A percentile compares a stretch with the other conserved stretches of the same genome.
These are phyloP conservation scores for Saccopteryx bilineata DNA, from an alignment of 2,113 vertebrate species.

Conservation along the genomic window DNA sequence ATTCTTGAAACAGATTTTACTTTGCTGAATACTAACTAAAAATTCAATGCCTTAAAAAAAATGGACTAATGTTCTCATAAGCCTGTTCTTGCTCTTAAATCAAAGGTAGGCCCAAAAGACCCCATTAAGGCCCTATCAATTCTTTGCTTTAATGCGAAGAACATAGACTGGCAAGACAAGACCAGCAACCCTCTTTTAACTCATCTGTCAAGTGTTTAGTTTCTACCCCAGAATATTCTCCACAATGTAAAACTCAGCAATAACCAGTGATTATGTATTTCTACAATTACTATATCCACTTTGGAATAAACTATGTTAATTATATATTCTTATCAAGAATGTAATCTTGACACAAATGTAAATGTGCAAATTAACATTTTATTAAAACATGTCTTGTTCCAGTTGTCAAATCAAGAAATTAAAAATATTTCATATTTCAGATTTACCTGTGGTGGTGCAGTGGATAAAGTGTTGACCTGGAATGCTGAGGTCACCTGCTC, in stretches of 20 bases:
- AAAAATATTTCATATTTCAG: neutral
- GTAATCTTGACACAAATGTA: neutral
- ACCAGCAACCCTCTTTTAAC: neutral
- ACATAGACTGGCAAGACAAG: conserved; percentile 7
- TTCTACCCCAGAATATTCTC: neutral
- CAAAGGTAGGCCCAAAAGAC: neutral
- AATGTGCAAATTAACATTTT: neutral
- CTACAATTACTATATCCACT: neutral
- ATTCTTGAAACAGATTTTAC: neutral
- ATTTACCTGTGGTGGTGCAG: too few relatives aligned
- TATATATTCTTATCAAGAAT: conserved; percentile 26
- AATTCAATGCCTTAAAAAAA: neutral
- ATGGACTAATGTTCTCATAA: conserved; percentile 32
- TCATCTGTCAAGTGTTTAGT: neutral
- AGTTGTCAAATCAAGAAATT: conserved; percentile 4
- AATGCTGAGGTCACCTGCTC: too few relatives aligned
- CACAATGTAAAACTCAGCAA: conserved; percentile 18
- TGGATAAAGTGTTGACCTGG: too few relatives aligned
- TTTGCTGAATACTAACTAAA: conserved; percentile 17
- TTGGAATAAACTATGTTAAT: neutral
- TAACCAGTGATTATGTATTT: neutral
- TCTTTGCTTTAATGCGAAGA: conserved; percentile 51
- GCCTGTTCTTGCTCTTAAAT: neutral
- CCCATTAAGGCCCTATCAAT: neutral
- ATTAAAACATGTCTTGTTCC: neutral